Percentiles rank a stretch among this genome's conserved stretches.
Evolutionary conservation across 1,140 invertebrate species (phyloP).

Genomic region (Sitobion miscanthi): DNA sequence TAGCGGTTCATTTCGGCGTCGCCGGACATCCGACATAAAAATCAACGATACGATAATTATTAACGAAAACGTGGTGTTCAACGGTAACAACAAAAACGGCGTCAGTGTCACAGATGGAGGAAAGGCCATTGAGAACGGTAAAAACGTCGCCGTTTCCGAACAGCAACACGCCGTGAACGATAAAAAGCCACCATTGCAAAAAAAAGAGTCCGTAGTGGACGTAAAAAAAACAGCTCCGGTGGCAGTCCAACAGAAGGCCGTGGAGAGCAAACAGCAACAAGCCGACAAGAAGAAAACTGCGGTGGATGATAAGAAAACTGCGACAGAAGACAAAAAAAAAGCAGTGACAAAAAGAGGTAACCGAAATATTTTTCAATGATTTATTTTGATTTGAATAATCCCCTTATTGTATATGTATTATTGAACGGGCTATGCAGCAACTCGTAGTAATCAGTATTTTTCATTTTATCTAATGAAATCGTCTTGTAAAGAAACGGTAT

Average conservation of each 20-base stretch:
- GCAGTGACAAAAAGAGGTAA: slow-evolving; percentile 51
- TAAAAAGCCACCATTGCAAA: slow-evolving; percentile 44
- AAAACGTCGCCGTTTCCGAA: not conserved
- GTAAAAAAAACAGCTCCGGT: not conserved
- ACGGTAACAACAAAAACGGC: slow-evolving; percentile 3
- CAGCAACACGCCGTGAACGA: slow-evolving; percentile 17
- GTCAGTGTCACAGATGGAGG: not conserved
- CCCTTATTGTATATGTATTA: not conserved
- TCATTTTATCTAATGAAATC: not conserved
- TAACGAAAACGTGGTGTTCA: slow-evolving; percentile 44
- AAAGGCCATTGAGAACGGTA: not conserved
- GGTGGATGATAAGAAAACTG: slow-evolving; percentile 10
- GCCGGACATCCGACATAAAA: slow-evolving; percentile 28
- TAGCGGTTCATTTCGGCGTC: slow-evolving; percentile 36
- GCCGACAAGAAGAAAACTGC: slow-evolving; percentile 15
- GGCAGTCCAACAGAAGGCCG: not conserved
- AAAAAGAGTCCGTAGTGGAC: not conserved
- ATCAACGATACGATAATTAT: slow-evolving; percentile 52
- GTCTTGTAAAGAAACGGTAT: too few relatives aligned
- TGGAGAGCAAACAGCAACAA: not conserved
- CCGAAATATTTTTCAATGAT: not conserved
- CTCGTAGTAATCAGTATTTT: not conserved
- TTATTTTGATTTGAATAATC: not conserved
- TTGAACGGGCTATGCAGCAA: not conserved
- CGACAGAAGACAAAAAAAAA: slow-evolving; percentile 23